Percentiles rank a stretch among this genome's conserved stretches.
These are phyloP conservation scores for Trypoxylus dichotomus DNA, from an alignment of 1,140 invertebrate genomes.

Conservation along the genomic window DNA sequence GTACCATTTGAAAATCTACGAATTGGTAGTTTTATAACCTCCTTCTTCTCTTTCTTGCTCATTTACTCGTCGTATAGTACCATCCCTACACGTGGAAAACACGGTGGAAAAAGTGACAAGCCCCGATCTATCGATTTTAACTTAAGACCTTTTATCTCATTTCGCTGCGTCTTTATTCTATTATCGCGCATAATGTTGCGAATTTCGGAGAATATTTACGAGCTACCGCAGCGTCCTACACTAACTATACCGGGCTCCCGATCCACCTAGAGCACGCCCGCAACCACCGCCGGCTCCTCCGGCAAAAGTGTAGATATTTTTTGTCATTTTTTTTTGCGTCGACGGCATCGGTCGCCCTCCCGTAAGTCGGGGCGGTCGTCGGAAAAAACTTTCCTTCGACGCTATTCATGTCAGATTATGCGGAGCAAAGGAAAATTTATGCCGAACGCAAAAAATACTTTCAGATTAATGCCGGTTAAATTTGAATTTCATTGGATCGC, in stretches of 20 bases:
- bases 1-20: neutral
- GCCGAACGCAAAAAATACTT: slow-evolving; percentile 2
- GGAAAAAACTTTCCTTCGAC: neutral
- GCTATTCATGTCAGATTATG: slow-evolving; percentile 6
- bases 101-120: neutral
- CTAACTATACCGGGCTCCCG: neutral
- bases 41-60: neutral
- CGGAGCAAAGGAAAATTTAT: slow-evolving; percentile 2
- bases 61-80: neutral
- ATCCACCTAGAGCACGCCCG: neutral
- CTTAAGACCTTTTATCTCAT: neutral
- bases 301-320: neutral
- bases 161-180: neutral
- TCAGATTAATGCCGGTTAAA: neutral
- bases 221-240: neutral
- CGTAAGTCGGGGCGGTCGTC: neutral
- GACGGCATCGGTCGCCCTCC: neutral
- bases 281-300: neutral
- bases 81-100: neutral
- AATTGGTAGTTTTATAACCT: neutral
- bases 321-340: neutral
- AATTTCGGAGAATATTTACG: neutral
- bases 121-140: neutral
- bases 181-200: neutral
- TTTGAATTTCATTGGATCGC: neutral